phyloP scores from a whole-genome alignment of 2,888 invertebrate species.

The Nomada ruficornis region DNA sequence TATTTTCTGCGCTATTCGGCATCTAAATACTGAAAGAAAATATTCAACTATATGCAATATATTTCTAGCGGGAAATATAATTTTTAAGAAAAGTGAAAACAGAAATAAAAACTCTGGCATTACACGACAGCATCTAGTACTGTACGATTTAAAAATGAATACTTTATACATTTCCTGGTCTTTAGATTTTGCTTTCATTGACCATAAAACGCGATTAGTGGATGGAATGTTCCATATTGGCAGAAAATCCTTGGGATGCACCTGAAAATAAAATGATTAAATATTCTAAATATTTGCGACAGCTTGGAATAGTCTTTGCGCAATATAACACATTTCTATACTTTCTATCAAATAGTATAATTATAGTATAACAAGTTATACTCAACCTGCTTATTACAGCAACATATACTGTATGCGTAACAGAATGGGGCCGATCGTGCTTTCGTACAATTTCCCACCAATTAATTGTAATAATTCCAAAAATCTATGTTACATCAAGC shows the following conservation, averaged over 20 bases:
- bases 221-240: conserved; percentile 60
- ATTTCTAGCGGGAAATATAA: not conserved
- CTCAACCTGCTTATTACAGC: conserved; percentile 78
- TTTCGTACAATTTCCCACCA: conserved; percentile 72
- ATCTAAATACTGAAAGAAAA: conserved; percentile 17
- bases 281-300: conserved; percentile 6
- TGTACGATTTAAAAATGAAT: not conserved
- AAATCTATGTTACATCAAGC: conserved; percentile 62
- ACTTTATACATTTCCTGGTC: not conserved
- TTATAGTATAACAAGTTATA: conserved; percentile 60
- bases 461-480: conserved; percentile 76
- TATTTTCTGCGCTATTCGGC: conserved; percentile 55
- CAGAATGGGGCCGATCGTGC: conserved; percentile 70
- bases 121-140: conserved; percentile 31
- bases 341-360: not conserved
- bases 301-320: not conserved
- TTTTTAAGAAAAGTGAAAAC: not conserved
- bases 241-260: conserved; percentile 55
- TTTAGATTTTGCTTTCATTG: conserved; percentile 27
- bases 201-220: conserved; percentile 48
- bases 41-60: not conserved
- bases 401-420: conserved; percentile 66
- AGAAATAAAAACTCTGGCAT: conserved; percentile 31
- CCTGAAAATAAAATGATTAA: conserved; percentile 79
- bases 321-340: conserved; percentile 5